Percentiles rank a stretch among this genome's conserved stretches.
Evolutionary conservation across 2,797 vertebrate species (phyloP).

Genomic region (Vultur gryphus): DNA sequence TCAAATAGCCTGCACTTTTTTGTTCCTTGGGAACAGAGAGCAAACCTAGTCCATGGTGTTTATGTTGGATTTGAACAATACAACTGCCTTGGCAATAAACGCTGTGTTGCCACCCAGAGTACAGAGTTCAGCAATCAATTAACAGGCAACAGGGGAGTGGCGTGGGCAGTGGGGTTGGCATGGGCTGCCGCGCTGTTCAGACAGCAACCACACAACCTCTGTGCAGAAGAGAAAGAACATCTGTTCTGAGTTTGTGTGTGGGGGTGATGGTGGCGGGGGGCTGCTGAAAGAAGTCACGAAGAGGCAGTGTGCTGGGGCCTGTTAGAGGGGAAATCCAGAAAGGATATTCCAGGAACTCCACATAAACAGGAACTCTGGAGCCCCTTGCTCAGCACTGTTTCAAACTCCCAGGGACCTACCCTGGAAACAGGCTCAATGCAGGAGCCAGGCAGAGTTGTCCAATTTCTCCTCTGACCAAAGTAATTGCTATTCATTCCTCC

Average conservation of each 20-base stretch:
- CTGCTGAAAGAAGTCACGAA: background rate
- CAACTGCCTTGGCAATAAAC: background rate
- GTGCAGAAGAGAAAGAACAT: background rate
- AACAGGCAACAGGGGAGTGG: background rate
- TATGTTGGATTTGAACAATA: conserved; percentile 12
- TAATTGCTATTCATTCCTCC: background rate
- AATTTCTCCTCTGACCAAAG: background rate
- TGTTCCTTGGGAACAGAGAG: conserved; percentile 24
- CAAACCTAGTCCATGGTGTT: background rate
- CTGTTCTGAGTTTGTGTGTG: conserved; percentile 16
- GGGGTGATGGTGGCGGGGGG: background rate
- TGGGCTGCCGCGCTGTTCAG: background rate
- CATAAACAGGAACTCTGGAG: conserved; percentile 43
- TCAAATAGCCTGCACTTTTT: background rate
- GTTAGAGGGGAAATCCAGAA: conserved; percentile 25
- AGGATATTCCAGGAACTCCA: conserved; percentile 37
- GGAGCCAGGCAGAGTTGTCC: background rate
- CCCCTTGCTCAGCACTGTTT: conserved; percentile 25
- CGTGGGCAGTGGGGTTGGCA: background rate
- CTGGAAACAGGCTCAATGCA: background rate
- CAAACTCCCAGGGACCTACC: conserved; percentile 2
- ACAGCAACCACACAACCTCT: background rate
- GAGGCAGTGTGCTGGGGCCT: conserved; percentile 26
- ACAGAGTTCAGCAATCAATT: background rate
- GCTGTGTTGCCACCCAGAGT: background rate